These are phyloP conservation scores for Athalia cordata DNA, from an alignment of 2,888 invertebrate species.

Conservation along the genomic window DNA sequence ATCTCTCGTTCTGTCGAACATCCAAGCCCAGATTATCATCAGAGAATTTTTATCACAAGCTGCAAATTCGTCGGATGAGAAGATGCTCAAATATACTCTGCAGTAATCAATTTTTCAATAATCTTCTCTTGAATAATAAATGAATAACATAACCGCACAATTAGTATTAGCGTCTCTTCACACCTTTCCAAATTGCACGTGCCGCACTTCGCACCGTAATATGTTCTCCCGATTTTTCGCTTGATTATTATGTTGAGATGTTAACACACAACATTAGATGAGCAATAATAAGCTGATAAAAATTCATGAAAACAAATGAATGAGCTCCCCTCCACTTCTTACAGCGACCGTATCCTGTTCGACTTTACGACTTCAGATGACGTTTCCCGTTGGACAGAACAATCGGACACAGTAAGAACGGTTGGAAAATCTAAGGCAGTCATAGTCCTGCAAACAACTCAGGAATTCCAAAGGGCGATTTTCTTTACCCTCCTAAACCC, in stretches of 20 bases:
- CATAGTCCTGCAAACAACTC: conserved; percentile 77
- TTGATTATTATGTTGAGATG: too few species aligned
- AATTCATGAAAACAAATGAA: neutral
- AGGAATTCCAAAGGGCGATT: conserved; percentile 78
- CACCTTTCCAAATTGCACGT: neutral
- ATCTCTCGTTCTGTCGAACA: conserved; percentile 29
- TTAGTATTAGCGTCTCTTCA: neutral
- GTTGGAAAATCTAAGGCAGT: conserved; percentile 82
- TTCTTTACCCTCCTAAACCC: conserved; percentile 81
- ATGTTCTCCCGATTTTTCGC: too few species aligned
- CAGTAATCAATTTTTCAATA: conserved; percentile 4
- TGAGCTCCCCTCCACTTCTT: conserved; percentile 44
- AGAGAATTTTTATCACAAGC: conserved; percentile 27
- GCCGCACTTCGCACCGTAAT: too few species aligned
- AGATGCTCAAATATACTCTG: neutral
- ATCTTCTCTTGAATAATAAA: neutral
- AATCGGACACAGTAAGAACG: conserved; percentile 80
- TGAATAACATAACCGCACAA: neutral
- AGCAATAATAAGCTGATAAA: neutral
- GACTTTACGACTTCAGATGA: conserved; percentile 77
- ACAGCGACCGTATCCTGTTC: conserved; percentile 70
- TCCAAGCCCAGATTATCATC: conserved; percentile 29
- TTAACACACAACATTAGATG: too few species aligned
- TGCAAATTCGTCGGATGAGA: conserved; percentile 5
- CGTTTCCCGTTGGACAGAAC: conserved; percentile 78